Evolutionary conservation across 2,888 invertebrate species (phyloP).

Genomic region (Seira sanloemensis): DNA sequence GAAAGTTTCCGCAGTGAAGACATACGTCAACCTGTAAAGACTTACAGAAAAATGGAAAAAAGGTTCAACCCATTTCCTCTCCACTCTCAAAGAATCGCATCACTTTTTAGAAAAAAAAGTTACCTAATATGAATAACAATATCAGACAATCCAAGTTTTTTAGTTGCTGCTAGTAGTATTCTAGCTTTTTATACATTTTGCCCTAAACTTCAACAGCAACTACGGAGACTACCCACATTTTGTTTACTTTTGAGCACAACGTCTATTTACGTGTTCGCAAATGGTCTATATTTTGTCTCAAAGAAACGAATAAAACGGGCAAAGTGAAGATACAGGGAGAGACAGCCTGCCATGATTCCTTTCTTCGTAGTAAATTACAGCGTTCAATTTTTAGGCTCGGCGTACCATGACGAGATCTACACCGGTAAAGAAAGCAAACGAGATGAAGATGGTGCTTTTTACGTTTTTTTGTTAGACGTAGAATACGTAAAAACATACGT

Average conservation of each 20-base stretch:
- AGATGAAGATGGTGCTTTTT: neutral
- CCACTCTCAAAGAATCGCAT: slow-evolving; percentile 34
- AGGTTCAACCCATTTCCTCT: slow-evolving; percentile 59
- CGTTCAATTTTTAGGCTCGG: slow-evolving; percentile 52
- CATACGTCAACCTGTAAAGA: slow-evolving; percentile 55
- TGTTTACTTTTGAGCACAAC: slow-evolving; percentile 15
- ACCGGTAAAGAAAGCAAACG: slow-evolving; percentile 34
- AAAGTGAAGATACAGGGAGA: neutral
- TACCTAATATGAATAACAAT: slow-evolving; percentile 10
- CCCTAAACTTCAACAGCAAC: neutral
- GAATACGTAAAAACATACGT: neutral
- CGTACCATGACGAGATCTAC: slow-evolving; percentile 52
- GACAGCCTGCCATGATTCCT: slow-evolving; percentile 30
- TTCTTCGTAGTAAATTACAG: slow-evolving; percentile 54
- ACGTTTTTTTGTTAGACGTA: neutral
- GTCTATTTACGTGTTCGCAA: too few species aligned
- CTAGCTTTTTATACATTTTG: slow-evolving; percentile 28
- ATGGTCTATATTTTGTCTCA: slow-evolving; percentile 13
- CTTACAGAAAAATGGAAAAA: slow-evolving; percentile 37
- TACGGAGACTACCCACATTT: neutral
- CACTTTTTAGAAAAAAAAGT: neutral
- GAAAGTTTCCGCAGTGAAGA: slow-evolving; percentile 62
- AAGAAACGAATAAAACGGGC: neutral
- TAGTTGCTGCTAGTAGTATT: too few species aligned
- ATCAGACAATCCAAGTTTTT: too few species aligned